Conservation (phyloP, 2,888 invertebrate species). For the Ganaspis brasiliensis region DNA sequence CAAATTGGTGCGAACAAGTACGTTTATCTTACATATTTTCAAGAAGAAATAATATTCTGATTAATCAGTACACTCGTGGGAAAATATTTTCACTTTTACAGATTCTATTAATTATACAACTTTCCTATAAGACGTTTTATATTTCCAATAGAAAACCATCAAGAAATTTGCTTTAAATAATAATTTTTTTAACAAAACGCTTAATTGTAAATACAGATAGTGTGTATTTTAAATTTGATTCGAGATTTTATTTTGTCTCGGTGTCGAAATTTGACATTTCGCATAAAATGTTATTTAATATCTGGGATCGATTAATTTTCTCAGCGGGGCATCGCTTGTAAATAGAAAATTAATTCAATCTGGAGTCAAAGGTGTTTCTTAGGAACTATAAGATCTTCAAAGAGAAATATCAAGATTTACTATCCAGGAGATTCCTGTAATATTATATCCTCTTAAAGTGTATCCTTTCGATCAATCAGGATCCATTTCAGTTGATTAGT, state of each 20-base stretch:
- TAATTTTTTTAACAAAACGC: too few species aligned
- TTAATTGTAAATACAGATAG: too few species aligned
- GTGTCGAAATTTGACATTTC: background rate
- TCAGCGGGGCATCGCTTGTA: background rate
- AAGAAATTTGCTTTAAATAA: too few species aligned
- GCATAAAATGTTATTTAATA: background rate
- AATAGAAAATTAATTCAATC: background rate
- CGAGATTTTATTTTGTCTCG: background rate
- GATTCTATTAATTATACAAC: background rate
- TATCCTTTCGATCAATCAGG: slow-evolving; percentile 61
- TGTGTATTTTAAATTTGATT: too few species aligned
- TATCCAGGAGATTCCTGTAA: slow-evolving; percentile 59
- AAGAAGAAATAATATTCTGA: slow-evolving; percentile 4
- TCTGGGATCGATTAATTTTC: background rate
- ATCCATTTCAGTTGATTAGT: slow-evolving; percentile 61
- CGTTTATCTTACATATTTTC: slow-evolving; percentile 19
- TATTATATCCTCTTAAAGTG: too few species aligned
- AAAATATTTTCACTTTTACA: slow-evolving; percentile 8
- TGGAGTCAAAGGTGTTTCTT: slow-evolving; percentile 1
- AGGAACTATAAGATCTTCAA: slow-evolving; percentile 55
- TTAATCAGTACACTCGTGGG: slow-evolving; percentile 13
- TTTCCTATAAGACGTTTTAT: too few species aligned
- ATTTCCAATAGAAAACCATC: too few species aligned
- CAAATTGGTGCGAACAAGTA: slow-evolving; percentile 35
- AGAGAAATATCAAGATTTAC: slow-evolving; percentile 56